A percentile compares a stretch with the other conserved stretches of the same genome.
phyloP scores from a whole-genome alignment of 1,140 invertebrate genomes.

The Teleogryllus occipitalis region DNA sequence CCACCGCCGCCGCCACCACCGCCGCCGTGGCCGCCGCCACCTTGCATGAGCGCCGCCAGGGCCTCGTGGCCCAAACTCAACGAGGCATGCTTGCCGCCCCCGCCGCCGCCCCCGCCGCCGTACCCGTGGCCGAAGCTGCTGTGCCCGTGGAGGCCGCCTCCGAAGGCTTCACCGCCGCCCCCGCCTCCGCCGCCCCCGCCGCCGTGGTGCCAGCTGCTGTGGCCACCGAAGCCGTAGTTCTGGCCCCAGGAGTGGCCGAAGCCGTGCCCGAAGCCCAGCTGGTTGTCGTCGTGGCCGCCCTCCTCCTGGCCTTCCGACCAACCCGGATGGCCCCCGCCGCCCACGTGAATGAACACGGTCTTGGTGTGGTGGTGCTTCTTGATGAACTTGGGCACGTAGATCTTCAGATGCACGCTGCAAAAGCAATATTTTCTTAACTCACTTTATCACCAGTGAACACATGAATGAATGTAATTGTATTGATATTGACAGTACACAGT shows the following conservation, averaged over 20 bases:
- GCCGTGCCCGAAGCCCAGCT: conserved; percentile 8
- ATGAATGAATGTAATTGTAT: too few relatives aligned
- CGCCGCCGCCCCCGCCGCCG: too few relatives aligned
- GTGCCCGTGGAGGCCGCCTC: not conserved
- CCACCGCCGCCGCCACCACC: too few relatives aligned
- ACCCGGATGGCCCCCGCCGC: conserved; percentile 23
- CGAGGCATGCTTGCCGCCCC: not conserved
- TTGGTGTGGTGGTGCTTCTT: conserved; percentile 48
- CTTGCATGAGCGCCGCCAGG: not conserved
- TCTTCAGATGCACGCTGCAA: conserved; percentile 45
- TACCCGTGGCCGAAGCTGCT: not conserved
- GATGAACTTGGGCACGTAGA: conserved; percentile 47
- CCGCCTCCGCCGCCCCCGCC: not conserved
- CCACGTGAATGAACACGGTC: conserved; percentile 44
- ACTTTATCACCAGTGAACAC: too few relatives aligned
- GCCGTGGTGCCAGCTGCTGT: not conserved
- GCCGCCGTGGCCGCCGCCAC: too few relatives aligned
- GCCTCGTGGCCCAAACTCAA: not conserved
- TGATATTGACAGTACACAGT: too few relatives aligned
- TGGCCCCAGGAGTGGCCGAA: not conserved
- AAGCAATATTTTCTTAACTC: conserved; percentile 19
- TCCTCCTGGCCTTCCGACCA: not conserved
- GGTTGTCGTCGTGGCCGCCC: not conserved
- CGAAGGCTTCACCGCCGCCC: too few relatives aligned
- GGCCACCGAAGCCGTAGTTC: not conserved